phyloP scores from a whole-genome alignment of 2,888 invertebrate species.

The Sipha maydis region DNA sequence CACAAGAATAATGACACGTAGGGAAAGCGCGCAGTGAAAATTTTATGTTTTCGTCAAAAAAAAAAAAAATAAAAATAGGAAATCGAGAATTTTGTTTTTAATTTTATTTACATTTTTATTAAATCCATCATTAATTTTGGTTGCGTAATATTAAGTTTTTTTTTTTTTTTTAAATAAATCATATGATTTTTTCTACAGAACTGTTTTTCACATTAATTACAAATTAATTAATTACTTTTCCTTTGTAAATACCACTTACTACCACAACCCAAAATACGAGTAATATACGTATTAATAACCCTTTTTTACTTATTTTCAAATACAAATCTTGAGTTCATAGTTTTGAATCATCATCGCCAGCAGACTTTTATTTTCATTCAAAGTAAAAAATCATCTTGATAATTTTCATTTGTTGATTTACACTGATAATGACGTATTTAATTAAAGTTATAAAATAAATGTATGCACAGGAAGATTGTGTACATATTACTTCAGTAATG shows the following conservation, averaged over 20 bases:
- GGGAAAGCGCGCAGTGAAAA: too few species aligned
- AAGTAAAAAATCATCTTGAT: constrained; percentile 16
- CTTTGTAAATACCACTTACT: constrained; percentile 2
- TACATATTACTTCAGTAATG: not conserved
- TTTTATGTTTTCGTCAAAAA: not conserved
- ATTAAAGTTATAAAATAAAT: constrained; percentile 7
- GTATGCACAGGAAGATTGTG: not conserved
- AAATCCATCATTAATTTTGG: not conserved
- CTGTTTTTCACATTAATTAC: not conserved
- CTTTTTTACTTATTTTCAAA: not conserved
- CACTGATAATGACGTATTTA: constrained; percentile 1
- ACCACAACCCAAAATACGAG: not conserved
- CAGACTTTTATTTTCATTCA: constrained; percentile 7
- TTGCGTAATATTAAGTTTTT: not conserved
- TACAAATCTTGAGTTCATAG: not conserved
- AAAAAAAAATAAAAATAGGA: not conserved
- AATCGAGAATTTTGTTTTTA: not conserved
- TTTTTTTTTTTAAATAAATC: not conserved
- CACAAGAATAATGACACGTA: not conserved
- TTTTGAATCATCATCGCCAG: not conserved
- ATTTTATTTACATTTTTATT: not conserved
- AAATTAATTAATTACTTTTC: not conserved
- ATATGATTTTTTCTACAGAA: not conserved
- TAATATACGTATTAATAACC: too few species aligned
- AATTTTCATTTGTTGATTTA: not conserved